phyloP scores from a whole-genome alignment of 1,140 invertebrate genomes.

The Calliphora vicina region DNA sequence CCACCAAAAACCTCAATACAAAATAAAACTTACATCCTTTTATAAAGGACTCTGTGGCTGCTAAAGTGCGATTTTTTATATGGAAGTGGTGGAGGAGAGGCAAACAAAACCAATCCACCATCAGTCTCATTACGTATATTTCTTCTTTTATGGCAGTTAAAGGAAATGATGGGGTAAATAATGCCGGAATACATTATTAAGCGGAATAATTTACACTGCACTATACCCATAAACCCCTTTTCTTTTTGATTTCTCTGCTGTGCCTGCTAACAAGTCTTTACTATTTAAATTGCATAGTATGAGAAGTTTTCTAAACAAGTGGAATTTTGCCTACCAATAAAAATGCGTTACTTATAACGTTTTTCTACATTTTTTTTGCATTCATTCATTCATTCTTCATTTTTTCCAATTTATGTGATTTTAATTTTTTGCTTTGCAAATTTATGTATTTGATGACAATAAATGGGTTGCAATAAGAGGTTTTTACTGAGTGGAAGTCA shows the following conservation, averaged over 20 bases:
- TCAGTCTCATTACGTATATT: not conserved
- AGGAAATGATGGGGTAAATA: conserved; percentile 19
- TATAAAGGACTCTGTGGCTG: not conserved
- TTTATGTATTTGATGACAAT: not conserved
- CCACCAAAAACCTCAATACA: too few species aligned
- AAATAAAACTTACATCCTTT: not conserved
- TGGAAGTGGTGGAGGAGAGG: too few species aligned
- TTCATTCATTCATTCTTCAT: not conserved
- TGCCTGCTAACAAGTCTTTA: not conserved
- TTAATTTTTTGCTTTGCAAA: not conserved
- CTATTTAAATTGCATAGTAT: too few species aligned
- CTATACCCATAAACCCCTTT: not conserved
- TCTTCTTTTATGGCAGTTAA: not conserved
- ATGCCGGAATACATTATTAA: conserved; percentile 30
- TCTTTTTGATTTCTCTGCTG: not conserved
- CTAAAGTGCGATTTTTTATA: too few species aligned
- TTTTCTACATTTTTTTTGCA: too few species aligned
- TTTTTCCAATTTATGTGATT: not conserved
- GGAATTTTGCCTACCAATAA: conserved; percentile 13
- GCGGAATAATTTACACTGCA: conserved; percentile 25
- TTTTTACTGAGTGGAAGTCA: not conserved
- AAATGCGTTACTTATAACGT: conserved; percentile 15
- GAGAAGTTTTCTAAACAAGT: not conserved
- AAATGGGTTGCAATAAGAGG: conserved; percentile 31
- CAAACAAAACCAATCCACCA: too few species aligned